These are phyloP conservation scores for Halichondria panicea DNA, from an alignment of 37 sponge, comb jelly and placozoan genomes.

Conservation along the genomic window DNA sequence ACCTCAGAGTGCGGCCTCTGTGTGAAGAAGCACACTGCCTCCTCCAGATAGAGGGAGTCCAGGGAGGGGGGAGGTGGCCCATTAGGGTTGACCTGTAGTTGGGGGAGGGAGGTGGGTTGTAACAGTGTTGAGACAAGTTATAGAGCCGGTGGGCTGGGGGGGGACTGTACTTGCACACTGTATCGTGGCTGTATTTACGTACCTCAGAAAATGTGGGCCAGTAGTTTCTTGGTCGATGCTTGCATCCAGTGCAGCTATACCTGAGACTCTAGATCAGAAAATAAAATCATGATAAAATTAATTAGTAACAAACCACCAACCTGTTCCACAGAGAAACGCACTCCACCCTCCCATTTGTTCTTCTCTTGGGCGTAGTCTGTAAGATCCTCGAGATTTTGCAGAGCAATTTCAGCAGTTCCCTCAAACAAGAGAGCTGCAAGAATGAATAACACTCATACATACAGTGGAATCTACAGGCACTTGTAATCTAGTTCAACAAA, in stretches of 20 bases:
- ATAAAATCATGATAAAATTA: neutral
- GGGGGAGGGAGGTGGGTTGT: too few relatives aligned
- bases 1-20: conserved; percentile 58
- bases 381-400: conserved; percentile 38
- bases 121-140: too few relatives aligned
- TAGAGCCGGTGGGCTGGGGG: too few relatives aligned
- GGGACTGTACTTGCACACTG: too few relatives aligned
- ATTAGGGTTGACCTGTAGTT: too few relatives aligned
- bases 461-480: neutral
- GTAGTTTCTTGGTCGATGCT: conserved; percentile 54
- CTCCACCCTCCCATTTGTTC: conserved; percentile 47
- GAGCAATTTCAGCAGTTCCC: conserved; percentile 64
- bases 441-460: neutral
- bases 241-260: conserved; percentile 31
- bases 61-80: conserved; percentile 5
- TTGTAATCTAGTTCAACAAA: neutral
- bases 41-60: conserved; percentile 28
- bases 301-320: neutral
- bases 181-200: too few relatives aligned
- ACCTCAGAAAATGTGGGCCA: conserved; percentile 47
- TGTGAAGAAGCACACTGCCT: conserved; percentile 47
- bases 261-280: conserved; percentile 44
- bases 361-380: conserved; percentile 32
- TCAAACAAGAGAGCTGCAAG: conserved; percentile 48
- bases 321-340: conserved; percentile 66